Conservation (phyloP, 2,113 vertebrate genomes). For the Neolamprologus cancellatus region DNA sequence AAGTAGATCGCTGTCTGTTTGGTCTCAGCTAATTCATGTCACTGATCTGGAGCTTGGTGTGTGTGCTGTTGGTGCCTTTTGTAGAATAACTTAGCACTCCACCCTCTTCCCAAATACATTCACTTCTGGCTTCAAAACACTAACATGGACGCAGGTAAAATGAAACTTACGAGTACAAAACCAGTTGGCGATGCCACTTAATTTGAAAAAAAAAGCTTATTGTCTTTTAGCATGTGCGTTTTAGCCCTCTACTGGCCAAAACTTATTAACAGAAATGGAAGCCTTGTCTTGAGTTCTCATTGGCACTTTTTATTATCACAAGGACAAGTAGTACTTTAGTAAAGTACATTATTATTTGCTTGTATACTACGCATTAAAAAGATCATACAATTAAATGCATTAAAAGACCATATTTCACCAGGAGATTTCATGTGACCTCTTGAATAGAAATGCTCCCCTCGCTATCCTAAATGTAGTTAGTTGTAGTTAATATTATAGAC, state of each 20-base stretch:
- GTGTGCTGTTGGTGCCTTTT: not conserved
- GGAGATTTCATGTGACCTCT: not conserved
- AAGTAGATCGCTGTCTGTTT: not conserved
- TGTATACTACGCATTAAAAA: not conserved
- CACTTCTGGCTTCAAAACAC: not conserved
- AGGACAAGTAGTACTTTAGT: not conserved
- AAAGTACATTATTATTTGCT: not conserved
- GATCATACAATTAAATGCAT: not conserved
- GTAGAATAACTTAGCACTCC: not conserved
- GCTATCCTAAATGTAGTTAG: not conserved
- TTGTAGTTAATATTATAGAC: not conserved
- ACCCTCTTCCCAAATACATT: not conserved
- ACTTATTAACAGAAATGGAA: not conserved
- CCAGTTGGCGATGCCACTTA: not conserved
- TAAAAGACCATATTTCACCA: not conserved
- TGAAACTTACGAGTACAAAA: not conserved
- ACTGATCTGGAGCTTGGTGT: not conserved
- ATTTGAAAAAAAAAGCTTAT: not conserved
- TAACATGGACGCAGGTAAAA: rapidly evolving
- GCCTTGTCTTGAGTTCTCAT: not conserved
- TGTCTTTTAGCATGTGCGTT: not conserved
- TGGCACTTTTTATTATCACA: not conserved
- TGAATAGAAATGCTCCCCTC: not conserved
- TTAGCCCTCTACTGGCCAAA: not conserved
- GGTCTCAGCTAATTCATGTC: not conserved